Evolutionary conservation across 1,140 invertebrate species (phyloP), one percentile per base, ranked within the genome.

Genomic region (Zaprionus inermis): DNA sequence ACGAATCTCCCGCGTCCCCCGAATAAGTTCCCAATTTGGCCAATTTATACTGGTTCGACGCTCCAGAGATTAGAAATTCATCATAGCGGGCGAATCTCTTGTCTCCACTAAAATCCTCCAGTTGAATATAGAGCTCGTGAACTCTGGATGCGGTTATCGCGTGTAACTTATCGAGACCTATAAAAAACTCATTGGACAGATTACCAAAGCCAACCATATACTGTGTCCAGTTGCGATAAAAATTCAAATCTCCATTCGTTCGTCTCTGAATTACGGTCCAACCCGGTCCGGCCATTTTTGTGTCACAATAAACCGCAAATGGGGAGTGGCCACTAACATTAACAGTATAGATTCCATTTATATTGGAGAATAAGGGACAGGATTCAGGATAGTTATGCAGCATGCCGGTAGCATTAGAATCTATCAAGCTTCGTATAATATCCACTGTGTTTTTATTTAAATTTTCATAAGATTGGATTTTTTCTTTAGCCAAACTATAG

Each of bases 171-270:
- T 67, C 65, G 3, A 67, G 20, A 18, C 65, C 65, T 12, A 67
- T 49, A 20, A 67, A 67, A 18, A 67, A 67, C n/a, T 67, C 65
- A 30, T 28, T 44, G 1, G 52, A 51, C 9, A 58, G 12, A 58
- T 67, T 34, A 28, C 64, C 64, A 28, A 69, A 69, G 1, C 57
- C 66, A 11, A 18, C 11, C n/a, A 55, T 69, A 28, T 69, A 69
- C 7, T 60, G 22, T 55, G 10, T 6, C 66, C 66, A 69, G 20
- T 44, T 61, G 9, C 57, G 22, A 38, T 24, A 69, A 24, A 60
- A 64, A 38, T 41, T 64, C 5, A 64, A 49, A 38, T 41, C 16
- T 0, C 32, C 61, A 38, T 38, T 14, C 14, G 11, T 54, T 6
- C 61, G 30, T 2, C n/a, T 34, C n/a, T 18, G 28, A 34, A 63